Base-by-base conservation (phyloP, 2,888 invertebrate species). In the Machimus atricapillus region DNA sequence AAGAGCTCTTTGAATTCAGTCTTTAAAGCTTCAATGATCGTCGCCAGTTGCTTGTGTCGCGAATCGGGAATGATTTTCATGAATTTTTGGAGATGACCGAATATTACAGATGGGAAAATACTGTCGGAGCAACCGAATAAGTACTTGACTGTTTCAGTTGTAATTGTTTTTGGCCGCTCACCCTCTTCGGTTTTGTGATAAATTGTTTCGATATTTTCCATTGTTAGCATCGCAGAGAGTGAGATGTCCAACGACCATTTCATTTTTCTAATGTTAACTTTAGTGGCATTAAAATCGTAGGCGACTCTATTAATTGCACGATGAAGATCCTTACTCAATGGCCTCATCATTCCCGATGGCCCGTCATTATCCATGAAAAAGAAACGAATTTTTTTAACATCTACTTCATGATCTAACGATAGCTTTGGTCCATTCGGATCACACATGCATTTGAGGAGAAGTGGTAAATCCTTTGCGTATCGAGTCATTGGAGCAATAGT, bases 401-500 rank as follows among this genome's bases (percentile, higher is more conserved):
- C 91, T 58, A 92, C 91, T 90, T 92, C 92, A 89, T 94, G 91
- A 82, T 94, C 93, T 9, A 95, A 90, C 58, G 92, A 92, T 56
- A 95, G 89, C 76, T 91, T 92, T 2, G 92, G 92, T 5, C 93
- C 92, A 37, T 93, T 92, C 0, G 94, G 93, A 90, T 95, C 94
- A 34, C 93, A 93, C 90, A 97, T 93, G 27, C 95, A 94, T 90
- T 95, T 95, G 58, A 98, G 93, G 89, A 97, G 93, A 0, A 97
- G 93, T 0, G 95, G 93, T 88, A 99, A 92, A 92, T 99, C 98
- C 89, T 95, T 95, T 12, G 97, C 97, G 91, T 97, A 98, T 88
- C 98, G 94, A 56, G 96, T 95, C 94, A 99, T 95, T 0, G 98
- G 98, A 1, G 98, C 98, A 66, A 97, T 94, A 34, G 96, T 94